Base-by-base conservation (phyloP, 2,888 invertebrate species). In the Pheosia gnoma region DNA sequence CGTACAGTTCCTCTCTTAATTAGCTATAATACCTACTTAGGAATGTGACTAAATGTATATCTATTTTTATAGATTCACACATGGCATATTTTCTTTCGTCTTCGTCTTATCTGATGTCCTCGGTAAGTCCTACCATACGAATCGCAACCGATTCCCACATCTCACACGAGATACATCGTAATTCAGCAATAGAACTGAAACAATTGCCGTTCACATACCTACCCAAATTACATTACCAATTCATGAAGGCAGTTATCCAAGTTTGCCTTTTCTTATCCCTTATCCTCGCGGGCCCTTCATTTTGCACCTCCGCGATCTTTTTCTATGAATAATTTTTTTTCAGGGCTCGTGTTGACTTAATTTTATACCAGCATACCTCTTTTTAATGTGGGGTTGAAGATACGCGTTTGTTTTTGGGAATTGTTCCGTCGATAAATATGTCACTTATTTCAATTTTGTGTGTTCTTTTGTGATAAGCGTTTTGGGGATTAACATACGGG, bases 151-250 rank as follows among this genome's bases (percentile, higher is more conserved):
- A 54, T 38, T 61, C 67, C 71, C 71, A 75, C 74, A 72, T 73
- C 80, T 80, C 87, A 79, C 83, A 88, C 86, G 86, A 86, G 82
- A 77, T 73, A 83, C 82, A 83, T 85, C 85, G 83, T 75, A 72
- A 76, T 75, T 81, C 83, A 80, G 83, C 86, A 84, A 83, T 83
- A 77, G 79, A 79, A 71, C 74, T 77, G 83, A 88, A 90, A 90
- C 90, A 90, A 89, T 89, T 86, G 89, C 79, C 79, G 75, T 85
- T 82, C 86, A 87, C 83, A 85, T 82, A 85, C 82, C 84, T 83
- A 78, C 79, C 84, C 87, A 90, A 92, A 93, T 93, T 93, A 90
- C 92, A 92, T 93, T 91, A 91, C 91, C 92, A 93, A 93, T 92
- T 93, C 92, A 93, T 93, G 92, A 92, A 90, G 87, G 84, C 86